Base-by-base conservation (phyloP, 2,888 invertebrate species). In the Fabriciana adippe region DNA sequence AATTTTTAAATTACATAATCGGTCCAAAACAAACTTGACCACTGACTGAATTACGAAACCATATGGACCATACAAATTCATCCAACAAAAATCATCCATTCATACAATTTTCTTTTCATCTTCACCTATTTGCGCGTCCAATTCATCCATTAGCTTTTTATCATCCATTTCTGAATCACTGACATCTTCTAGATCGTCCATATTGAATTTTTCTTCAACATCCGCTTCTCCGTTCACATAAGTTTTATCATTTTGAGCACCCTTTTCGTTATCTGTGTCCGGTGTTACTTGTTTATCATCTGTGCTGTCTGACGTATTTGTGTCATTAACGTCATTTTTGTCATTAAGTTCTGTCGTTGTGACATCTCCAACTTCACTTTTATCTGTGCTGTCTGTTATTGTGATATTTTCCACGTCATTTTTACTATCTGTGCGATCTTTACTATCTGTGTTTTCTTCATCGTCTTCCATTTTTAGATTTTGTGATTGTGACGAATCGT, bases 91-190 rank as follows among this genome's bases (percentile, higher is more conserved):
- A 11, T n/a, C 50, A 50, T 16, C 45, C 4, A 15, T 45, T 61
- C 47, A 16, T 14, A 35, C 35, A 51, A 35, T 64, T 26, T 60
- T 68, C 26, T 6, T 59, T 2, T 59, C 35, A 41, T 41, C 57
- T 26, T 65, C 73, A 1, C 62, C 66, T 61, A 62, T 72, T 71
- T 82, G 81, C 1, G 76, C 81, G 35, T 84, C 78, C 0, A 83
- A 45, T 0, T 74, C 83, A 0, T 75, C 81, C 81, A 82, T 82
- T 0, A 83, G 66, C 2, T 73, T 72, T 0, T 67, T 75, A 54
- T 85, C 85, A 2, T 83, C 82, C 5, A 80, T 75, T 48, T 81
- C 83, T 3, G 77, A 62, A 54, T 82, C 81, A 5, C 76, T 78
- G 0, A 76, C 67, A 16, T 78, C 77, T 31, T 79, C 80, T 16